Conservation (phyloP, 92 coral and sea anemone species). For the Siderastrea siderea region DNA sequence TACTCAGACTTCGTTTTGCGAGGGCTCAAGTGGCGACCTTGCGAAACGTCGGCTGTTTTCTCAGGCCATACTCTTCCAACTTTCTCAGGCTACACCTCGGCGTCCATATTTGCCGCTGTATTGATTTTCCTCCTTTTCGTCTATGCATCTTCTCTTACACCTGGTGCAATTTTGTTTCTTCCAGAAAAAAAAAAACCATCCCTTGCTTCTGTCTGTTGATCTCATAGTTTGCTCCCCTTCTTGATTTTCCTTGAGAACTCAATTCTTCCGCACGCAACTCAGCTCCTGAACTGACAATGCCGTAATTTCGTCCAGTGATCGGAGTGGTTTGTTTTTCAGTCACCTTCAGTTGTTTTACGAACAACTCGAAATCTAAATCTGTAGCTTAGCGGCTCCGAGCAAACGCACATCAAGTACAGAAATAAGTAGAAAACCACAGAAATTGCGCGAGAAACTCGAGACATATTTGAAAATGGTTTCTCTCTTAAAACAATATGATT, state of each 20-base stretch:
- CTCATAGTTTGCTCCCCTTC: background rate
- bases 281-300: background rate
- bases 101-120: background rate
- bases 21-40: too few species aligned
- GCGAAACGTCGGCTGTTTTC: too few species aligned
- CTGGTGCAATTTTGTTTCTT: constrained; percentile 5
- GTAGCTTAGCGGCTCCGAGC: background rate
- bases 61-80: background rate
- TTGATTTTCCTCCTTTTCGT: background rate
- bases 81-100: background rate
- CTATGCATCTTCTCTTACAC: background rate
- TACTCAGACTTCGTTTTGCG: too few species aligned
- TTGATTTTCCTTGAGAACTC: background rate
- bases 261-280: background rate
- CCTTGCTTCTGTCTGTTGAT: background rate
- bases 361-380: constrained; percentile 7
- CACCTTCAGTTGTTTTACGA: background rate
- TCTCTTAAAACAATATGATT: too few species aligned
- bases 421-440: constrained; percentile 14
- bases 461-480: background rate
- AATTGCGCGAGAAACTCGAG: background rate
- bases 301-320: background rate
- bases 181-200: background rate
- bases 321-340: background rate
- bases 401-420: background rate